phyloP scores from a whole-genome alignment of 2,797 vertebrate species.

The Schizopygopsis pylzovi region DNA sequence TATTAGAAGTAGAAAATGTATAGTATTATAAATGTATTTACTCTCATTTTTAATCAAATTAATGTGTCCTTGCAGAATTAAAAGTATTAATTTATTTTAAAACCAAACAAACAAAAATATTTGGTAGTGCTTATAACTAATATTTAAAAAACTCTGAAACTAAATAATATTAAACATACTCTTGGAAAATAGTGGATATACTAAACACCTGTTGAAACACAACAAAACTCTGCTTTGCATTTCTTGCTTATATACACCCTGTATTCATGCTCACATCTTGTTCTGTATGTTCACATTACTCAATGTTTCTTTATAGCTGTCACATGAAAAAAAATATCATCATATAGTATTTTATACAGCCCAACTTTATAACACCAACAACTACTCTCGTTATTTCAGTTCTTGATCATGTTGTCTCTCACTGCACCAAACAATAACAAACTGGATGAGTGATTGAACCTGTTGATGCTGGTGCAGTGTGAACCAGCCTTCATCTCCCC shows the following conservation, averaged over 20 bases:
- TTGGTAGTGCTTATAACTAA: not conserved
- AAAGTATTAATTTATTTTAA: not conserved
- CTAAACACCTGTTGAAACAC: not conserved
- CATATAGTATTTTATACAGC: not conserved
- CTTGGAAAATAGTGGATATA: not conserved
- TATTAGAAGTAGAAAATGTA: not conserved
- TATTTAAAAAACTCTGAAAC: too few relatives aligned
- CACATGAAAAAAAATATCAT: not conserved
- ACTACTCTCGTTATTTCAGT: not conserved
- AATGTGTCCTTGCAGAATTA: not conserved
- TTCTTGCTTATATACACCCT: not conserved
- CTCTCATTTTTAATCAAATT: not conserved
- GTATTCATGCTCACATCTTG: not conserved
- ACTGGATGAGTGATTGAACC: not conserved
- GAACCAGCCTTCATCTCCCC: slow-evolving; percentile 3
- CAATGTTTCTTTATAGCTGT: not conserved
- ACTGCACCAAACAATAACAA: slow-evolving; percentile 8
- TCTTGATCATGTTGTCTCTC: not conserved
- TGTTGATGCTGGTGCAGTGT: not conserved
- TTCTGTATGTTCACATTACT: not conserved
- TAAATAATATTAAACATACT: not conserved
- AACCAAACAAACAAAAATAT: not conserved
- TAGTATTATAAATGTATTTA: not conserved
- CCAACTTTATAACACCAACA: not conserved
- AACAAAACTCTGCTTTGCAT: too few relatives aligned